Conservation (phyloP, 1,140 invertebrate genomes). For the Steinernema khuongi region DNA sequence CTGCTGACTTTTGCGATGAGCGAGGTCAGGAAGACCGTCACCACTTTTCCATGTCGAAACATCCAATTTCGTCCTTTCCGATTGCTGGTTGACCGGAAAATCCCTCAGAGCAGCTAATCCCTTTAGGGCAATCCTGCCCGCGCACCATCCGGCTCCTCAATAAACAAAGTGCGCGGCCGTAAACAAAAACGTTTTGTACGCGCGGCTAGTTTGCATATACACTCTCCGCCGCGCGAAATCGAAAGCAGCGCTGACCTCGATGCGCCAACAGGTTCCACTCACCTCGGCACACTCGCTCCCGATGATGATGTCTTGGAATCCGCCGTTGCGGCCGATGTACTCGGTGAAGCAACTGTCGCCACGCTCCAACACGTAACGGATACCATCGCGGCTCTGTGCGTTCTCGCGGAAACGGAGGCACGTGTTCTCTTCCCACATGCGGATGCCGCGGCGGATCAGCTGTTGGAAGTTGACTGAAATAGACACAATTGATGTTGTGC, state of each 20-base stretch:
- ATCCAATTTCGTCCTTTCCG: neutral
- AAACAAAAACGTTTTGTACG: constrained; percentile 14
- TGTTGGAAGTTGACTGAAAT: constrained; percentile 57
- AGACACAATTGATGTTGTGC: constrained; percentile 13
- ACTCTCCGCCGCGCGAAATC: neutral
- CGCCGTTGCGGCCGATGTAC: constrained; percentile 58
- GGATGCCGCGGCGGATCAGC: constrained; percentile 56
- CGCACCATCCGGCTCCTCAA: neutral
- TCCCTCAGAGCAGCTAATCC: neutral
- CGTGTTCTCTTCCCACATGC: constrained; percentile 58
- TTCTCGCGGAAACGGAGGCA: constrained; percentile 57
- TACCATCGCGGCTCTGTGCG: constrained; percentile 51
- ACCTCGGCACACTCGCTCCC: constrained; percentile 58
- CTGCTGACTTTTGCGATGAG: too few relatives aligned
- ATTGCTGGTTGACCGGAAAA: neutral
- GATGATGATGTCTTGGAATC: constrained; percentile 58
- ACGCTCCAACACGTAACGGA: constrained; percentile 54
- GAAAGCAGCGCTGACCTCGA: constrained; percentile 14
- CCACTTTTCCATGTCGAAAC: neutral
- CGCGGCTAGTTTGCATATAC: constrained; percentile 11
- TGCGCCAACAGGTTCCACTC: neutral
- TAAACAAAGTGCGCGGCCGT: neutral
- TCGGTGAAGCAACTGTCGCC: constrained; percentile 58
- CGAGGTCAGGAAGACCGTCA: too few relatives aligned
- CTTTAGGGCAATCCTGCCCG: neutral